These are phyloP conservation scores for Taphrorychus bicolor DNA, from an alignment of 2,888 invertebrate species.

Conservation along the genomic window DNA sequence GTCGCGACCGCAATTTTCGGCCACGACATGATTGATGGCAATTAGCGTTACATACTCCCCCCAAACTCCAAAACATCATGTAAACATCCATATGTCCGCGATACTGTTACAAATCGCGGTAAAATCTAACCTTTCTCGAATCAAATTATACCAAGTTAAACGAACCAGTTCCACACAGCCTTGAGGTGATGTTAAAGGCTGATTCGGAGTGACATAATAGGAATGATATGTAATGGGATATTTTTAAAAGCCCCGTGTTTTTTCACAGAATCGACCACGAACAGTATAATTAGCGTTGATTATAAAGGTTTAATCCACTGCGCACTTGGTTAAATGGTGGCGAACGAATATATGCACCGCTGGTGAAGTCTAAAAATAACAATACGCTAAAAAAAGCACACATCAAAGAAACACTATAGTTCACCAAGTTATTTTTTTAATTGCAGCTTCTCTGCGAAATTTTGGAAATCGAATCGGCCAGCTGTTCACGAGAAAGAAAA, in stretches of 20 bases:
- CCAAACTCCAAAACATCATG: too few relatives aligned
- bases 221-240: conserved; percentile 24
- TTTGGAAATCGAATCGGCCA: conserved; percentile 76
- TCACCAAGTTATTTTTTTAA: too few relatives aligned
- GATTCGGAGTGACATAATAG: conserved; percentile 23
- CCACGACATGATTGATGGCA: too few relatives aligned
- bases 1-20: too few relatives aligned
- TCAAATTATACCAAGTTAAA: conserved; percentile 7
- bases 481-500: conserved; percentile 74
- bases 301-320: background rate
- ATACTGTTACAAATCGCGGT: too few relatives aligned
- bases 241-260: conserved; percentile 12
- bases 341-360: too few relatives aligned
- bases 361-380: too few relatives aligned
- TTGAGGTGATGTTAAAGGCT: conserved; percentile 22
- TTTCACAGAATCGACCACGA: background rate
- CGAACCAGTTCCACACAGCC: conserved; percentile 14
- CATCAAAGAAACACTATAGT: too few relatives aligned
- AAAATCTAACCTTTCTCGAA: background rate
- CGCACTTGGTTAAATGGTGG: background rate
- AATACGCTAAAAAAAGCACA: too few relatives aligned
- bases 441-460: conserved; percentile 72
- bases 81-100: too few relatives aligned
- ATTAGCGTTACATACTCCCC: too few relatives aligned
- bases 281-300: background rate